These are phyloP conservation scores for Sialia sialis DNA, from an alignment of 2,113 vertebrate genomes.

Conservation along the genomic window DNA sequence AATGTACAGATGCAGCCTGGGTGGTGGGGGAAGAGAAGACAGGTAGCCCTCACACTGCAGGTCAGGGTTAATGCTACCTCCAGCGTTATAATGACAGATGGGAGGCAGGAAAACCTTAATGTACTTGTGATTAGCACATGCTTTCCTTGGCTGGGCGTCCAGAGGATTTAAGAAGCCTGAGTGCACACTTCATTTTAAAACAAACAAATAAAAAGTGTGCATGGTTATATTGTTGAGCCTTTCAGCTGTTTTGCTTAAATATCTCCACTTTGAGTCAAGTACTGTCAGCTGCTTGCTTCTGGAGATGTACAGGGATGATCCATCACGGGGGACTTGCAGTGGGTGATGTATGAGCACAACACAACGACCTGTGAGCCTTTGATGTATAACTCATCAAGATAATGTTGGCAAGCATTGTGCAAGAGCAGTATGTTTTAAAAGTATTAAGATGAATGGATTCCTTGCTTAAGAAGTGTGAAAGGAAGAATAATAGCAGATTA, in stretches of 20 bases:
- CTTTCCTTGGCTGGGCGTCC: slow-evolving; percentile 20
- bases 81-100: slow-evolving; percentile 20
- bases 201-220: slow-evolving; percentile 26
- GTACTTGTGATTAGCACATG: slow-evolving; percentile 27
- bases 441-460: slow-evolving; percentile 52
- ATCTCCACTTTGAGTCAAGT: background rate
- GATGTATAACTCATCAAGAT: slow-evolving; percentile 63
- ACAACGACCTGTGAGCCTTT: slow-evolving; percentile 2
- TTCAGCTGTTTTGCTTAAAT: slow-evolving; percentile 9
- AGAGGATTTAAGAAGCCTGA: slow-evolving; percentile 1
- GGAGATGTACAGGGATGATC: background rate
- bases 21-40: slow-evolving; percentile 6
- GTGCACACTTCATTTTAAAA: slow-evolving; percentile 19
- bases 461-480: slow-evolving; percentile 45
- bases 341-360: slow-evolving; percentile 15
- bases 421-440: slow-evolving; percentile 38
- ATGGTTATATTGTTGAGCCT: background rate
- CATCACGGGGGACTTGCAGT: background rate
- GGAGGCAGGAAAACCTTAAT: slow-evolving; percentile 41
- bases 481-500: slow-evolving; percentile 45
- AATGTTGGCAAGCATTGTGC: slow-evolving; percentile 48
- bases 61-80: slow-evolving; percentile 45
- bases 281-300: slow-evolving; percentile 16
- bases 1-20: background rate
- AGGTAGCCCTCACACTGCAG: background rate